Base-by-base conservation (phyloP, 2,797 vertebrate genomes). In the Lepidocolaptes lacrymiger region DNA sequence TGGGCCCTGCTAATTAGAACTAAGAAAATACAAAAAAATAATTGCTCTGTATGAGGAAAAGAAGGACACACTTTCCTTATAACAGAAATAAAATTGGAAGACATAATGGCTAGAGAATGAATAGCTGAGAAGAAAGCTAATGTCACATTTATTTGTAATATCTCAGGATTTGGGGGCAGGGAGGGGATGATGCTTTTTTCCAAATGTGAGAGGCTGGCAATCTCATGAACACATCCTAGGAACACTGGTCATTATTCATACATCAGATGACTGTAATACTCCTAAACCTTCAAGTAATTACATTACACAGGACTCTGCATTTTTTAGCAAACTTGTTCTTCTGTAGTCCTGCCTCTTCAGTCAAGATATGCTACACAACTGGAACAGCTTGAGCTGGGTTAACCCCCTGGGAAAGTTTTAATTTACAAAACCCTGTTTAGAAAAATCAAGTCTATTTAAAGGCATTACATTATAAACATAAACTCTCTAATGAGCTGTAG, bases 401-500 rank as follows among this genome's bases (percentile, higher is more conserved):
- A 96, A 90, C 71, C 97, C 96, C 96, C 76, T 98, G 97, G 97
- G 97, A 98, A 97, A 97, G 91, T 95, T 98, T 94, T 98, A 96
- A 98, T 98, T 98, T 98, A 97, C 95, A 97, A 98, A 97, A 96
- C 92, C 82, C 82, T 97, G 96, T 97, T 96, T 95, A 88, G 94
- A 97, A 97, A 97, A 97, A 97, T 96, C 94, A 97, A 94, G 97
- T 97, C 95, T 97, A 97, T 98, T 98, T 98, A 97, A 97, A 98
- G 97, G 96, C 97, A 97, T 97, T 97, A 95, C 90, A 97, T 97
- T 97, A 97, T 97, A 97, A 98, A 98, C 97, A 97, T 97, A 97
- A 97, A 97, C 96, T 97, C 97, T 95, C 97, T 98, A 98, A 98
- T 98, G 97, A 98, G 97, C 97, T 96, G 91, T 96, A 97, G 94